These are phyloP conservation scores for Caenorhabditis briggsae DNA, from an alignment of 1,140 invertebrate genomes.

Conservation along the genomic window DNA sequence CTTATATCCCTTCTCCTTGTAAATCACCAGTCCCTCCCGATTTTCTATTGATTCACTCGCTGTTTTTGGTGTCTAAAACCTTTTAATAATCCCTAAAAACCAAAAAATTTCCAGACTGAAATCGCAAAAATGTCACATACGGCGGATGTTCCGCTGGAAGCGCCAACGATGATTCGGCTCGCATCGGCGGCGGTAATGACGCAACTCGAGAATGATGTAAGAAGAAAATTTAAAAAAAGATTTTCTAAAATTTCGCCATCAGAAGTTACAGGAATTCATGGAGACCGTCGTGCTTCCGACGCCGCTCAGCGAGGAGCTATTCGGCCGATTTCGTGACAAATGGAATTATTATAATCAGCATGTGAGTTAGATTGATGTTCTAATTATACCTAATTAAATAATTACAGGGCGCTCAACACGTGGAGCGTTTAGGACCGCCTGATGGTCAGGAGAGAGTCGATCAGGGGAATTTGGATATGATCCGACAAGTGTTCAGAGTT, in stretches of 20 bases:
- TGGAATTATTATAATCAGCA: slow-evolving; percentile 39
- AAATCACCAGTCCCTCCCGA: too few species aligned
- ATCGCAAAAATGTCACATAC: slow-evolving; percentile 12
- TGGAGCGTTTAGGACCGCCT: not conserved
- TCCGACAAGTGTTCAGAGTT: not conserved
- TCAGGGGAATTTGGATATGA: slow-evolving; percentile 45
- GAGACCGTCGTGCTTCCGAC: slow-evolving; percentile 14
- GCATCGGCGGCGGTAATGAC: slow-evolving; percentile 4
- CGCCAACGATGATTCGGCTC: slow-evolving; percentile 15
- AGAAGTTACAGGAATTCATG: slow-evolving; percentile 20
- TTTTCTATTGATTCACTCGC: too few species aligned
- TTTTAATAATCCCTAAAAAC: not conserved
- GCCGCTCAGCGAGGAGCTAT: slow-evolving; percentile 11
- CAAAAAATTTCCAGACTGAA: not conserved
- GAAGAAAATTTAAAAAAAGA: too few species aligned
- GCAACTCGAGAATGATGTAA: slow-evolving; percentile 22
- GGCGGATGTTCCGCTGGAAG: slow-evolving; percentile 35
- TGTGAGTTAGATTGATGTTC: not conserved
- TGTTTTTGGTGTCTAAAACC: not conserved
- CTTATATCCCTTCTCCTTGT: not conserved
- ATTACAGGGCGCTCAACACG: not conserved
- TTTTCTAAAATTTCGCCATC: not conserved
- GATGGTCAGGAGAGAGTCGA: not conserved
- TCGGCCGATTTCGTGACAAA: slow-evolving; percentile 34
- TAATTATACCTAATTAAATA: too few species aligned